Evolutionary conservation across 1,140 invertebrate species (phyloP), one percentile per base, ranked within the genome.

Genomic region (Camponotus floridanus): DNA sequence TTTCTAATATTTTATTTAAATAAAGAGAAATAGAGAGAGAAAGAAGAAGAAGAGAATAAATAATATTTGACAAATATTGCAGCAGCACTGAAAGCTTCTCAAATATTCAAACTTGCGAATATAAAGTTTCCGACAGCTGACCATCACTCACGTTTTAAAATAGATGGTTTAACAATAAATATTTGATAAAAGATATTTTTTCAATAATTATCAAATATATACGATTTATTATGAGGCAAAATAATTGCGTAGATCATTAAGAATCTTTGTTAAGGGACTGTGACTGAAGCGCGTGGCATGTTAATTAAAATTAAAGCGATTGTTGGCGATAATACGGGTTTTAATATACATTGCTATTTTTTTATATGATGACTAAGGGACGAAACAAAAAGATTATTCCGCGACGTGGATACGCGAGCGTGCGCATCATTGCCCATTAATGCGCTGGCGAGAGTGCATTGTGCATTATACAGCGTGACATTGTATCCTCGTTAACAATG

Each of bases 401-500:
- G 45, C 70, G 42, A 26, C 18, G 48, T 65, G 36, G 18, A 42
- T 21, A 15, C 13, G 18, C 78, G 21, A 48, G 36, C 59, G 68
- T 67, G 86, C 79, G 74, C 70, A 76, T 74, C 88, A 81, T 90
- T 87, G 88, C 45, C 59, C 86, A 85, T 87, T 90, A 90, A 90
- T 90, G 88, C 68, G 85, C 81, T 62, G 81, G 78, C 88, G 81
- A 90, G 87, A 88, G 74, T 68, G 87, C 90, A 88, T 90, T 91
- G 85, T 91, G 85, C 80, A 91, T 91, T 91, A 91, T 91, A 71
- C 88, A 84, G 79, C 86, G 79, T 88, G 89, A 91, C 88, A 90
- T 86, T 87, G 88, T 88, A 78, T 87, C 64, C 88, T 91, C 84
- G 87, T 87, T 79, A 76, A 92, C 91, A 92, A 92, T 92, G 33